A percentile compares a stretch with the other conserved stretches of the same genome.
Evolutionary conservation across 2,113 vertebrate species (phyloP).

Genomic region (Larimichthys crocea): DNA sequence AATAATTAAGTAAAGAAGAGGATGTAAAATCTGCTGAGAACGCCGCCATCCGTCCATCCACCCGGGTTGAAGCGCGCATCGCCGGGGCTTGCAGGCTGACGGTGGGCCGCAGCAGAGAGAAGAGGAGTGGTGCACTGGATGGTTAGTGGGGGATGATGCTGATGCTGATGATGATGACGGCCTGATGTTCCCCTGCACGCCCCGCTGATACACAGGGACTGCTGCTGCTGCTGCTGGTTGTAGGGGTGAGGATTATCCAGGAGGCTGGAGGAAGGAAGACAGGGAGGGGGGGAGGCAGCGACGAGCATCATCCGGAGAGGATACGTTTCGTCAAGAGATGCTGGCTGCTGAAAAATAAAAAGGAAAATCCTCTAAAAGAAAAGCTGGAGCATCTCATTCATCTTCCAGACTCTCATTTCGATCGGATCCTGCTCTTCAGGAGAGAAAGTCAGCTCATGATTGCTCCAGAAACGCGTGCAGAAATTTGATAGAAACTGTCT

Average conservation of each 20-base stretch:
- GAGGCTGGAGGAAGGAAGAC: constrained; percentile 67
- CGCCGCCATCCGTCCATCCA: constrained; percentile 45
- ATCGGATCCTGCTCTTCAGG: constrained; percentile 14
- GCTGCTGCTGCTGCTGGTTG: constrained; percentile 17
- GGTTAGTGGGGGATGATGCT: constrained; percentile 40
- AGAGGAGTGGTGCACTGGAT: constrained; percentile 44
- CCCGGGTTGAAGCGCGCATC: constrained; percentile 54
- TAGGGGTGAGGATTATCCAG: constrained; percentile 71
- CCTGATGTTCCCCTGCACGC: constrained; percentile 57
- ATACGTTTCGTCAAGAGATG: constrained; percentile 32
- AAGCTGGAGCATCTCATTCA: background rate
- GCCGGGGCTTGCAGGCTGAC: constrained; percentile 36
- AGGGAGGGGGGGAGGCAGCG: constrained; percentile 63
- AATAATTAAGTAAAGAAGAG: constrained; percentile 70
- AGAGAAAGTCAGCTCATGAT: constrained; percentile 38
- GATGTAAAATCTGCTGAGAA: constrained; percentile 51
- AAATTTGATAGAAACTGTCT: constrained; percentile 25
- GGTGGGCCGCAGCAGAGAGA: constrained; percentile 37
- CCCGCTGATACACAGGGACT: constrained; percentile 63
- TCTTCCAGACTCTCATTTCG: background rate
- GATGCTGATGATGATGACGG: constrained; percentile 48
- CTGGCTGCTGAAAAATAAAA: constrained; percentile 12
- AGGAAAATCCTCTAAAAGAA: background rate
- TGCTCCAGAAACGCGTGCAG: constrained; percentile 36
- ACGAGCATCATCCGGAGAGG: constrained; percentile 67